These are phyloP conservation scores for Dynastes tityus DNA, from an alignment of 2,888 invertebrate genomes.

Conservation along the genomic window DNA sequence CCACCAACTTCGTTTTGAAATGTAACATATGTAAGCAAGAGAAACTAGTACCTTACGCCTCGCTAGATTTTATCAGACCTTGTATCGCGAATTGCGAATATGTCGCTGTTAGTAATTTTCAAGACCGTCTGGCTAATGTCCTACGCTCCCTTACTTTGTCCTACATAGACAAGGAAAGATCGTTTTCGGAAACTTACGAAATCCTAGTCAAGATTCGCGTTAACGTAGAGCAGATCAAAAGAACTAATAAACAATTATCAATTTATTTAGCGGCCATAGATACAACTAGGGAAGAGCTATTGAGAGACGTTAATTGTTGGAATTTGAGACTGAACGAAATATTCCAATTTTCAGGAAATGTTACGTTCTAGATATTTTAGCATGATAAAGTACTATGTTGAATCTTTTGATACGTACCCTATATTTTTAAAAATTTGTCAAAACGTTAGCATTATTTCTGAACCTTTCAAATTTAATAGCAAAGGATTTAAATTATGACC, in stretches of 20 bases:
- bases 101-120: not conserved
- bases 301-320: conserved; percentile 6
- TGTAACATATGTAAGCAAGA: conserved; percentile 3
- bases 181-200: conserved; percentile 6
- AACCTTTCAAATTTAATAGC: too few relatives aligned
- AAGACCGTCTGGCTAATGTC: not conserved
- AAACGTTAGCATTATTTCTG: too few relatives aligned
- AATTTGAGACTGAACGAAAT: conserved; percentile 9
- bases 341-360: not conserved
- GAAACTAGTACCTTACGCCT: conserved; percentile 3
- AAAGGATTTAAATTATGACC: too few relatives aligned
- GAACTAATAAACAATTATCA: not conserved
- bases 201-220: conserved; percentile 18
- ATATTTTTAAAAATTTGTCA: too few relatives aligned
- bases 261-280: conserved; percentile 2
- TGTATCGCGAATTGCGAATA: conserved; percentile 12
- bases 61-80: not conserved
- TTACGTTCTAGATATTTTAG: not conserved
- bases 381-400: too few relatives aligned
- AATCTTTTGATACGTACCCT: too few relatives aligned
- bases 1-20: not conserved
- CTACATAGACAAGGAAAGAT: not conserved
- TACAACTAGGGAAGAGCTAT: conserved; percentile 1
- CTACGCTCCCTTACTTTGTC: not conserved
- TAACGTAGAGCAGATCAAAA: not conserved